Conservation (phyloP, 2,113 vertebrate species). For the Pelecanus crispus region DNA sequence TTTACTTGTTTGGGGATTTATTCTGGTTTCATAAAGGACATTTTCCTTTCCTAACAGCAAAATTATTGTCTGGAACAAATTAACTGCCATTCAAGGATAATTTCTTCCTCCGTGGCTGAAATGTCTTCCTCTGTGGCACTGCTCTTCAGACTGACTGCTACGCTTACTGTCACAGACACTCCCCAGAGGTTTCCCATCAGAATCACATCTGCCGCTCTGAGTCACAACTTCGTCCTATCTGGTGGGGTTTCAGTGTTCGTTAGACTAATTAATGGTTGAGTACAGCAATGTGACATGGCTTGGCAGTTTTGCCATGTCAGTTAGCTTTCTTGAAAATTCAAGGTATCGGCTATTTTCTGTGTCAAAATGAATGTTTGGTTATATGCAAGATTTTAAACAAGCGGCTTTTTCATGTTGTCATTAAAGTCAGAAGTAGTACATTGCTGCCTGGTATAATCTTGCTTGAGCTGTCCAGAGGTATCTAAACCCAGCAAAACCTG, state of each 20-base stretch:
- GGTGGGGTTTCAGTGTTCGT: slow-evolving; percentile 2
- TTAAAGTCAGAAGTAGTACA: background rate
- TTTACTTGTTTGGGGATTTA: background rate
- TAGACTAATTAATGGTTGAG: slow-evolving; percentile 23
- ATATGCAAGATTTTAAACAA: background rate
- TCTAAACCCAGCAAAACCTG: background rate
- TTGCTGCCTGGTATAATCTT: background rate
- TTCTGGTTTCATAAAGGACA: background rate
- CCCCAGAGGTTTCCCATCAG: slow-evolving; percentile 19
- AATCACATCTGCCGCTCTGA: slow-evolving; percentile 44
- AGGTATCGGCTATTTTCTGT: background rate
- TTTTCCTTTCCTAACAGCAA: slow-evolving; percentile 16
- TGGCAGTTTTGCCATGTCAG: background rate
- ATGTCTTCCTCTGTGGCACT: slow-evolving; percentile 22
- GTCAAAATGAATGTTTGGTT: background rate
- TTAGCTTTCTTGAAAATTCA: background rate
- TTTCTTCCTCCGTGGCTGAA: slow-evolving; percentile 36
- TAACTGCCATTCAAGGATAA: slow-evolving; percentile 39
- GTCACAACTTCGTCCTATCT: slow-evolving; percentile 8
- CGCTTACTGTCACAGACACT: background rate
- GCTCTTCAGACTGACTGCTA: background rate
- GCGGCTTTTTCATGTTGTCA: background rate
- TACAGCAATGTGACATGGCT: background rate
- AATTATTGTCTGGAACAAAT: slow-evolving; percentile 47
- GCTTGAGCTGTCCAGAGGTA: background rate